Evolutionary conservation across 2,797 vertebrate species (phyloP), one percentile per base, ranked within the genome.

Genomic region (Hafferia zeledoni): DNA sequence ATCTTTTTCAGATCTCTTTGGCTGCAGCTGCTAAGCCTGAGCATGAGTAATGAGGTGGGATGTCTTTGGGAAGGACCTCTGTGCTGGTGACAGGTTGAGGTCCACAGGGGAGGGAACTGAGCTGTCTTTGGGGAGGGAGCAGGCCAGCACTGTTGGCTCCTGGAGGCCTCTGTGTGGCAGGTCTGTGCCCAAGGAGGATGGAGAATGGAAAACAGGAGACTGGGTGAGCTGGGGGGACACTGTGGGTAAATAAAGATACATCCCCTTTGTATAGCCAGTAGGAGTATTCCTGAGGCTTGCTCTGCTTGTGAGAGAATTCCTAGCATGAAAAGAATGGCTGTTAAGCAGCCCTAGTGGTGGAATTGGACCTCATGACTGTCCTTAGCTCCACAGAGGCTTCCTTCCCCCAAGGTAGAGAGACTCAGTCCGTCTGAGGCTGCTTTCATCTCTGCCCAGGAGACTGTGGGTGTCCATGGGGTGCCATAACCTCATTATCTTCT

Each of bases 401-500:
- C 69, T 90, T 84, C 85, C 72, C 88, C 65, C 80, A 79, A 93
- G 93, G 83, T 90, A 86, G 80, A 86, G 80, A 65, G 68, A 59
- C 46, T 83, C 37, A 61, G 65, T 31, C 28, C 50, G 61, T 86
- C 83, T 90, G 55, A 94, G 65, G 16, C 65, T 79, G 55, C 85
- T 93, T 94, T 96, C 72, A 88, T 90, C 83, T 55, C 65, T 94
- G 87, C 89, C 79, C 87, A 86, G 72, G 43, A 75, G 61, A 72
- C 93, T 89, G 76, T 68, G 91, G 71, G 69, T 89, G 84, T 93
- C 91, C 6, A 0, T 92, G 84, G 91, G 49, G 33, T 4, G 0
- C 89, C 76, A 13, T 87, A 93, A 82, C 85, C 57, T 96, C 93
- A 85, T 92, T 91, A 70, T 95, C 94, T 96, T 79, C 68, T 72